Percentiles rank a stretch among this genome's conserved stretches.
Evolutionary conservation across 1,140 invertebrate species (phyloP).

Genomic region (Lerema accius): DNA sequence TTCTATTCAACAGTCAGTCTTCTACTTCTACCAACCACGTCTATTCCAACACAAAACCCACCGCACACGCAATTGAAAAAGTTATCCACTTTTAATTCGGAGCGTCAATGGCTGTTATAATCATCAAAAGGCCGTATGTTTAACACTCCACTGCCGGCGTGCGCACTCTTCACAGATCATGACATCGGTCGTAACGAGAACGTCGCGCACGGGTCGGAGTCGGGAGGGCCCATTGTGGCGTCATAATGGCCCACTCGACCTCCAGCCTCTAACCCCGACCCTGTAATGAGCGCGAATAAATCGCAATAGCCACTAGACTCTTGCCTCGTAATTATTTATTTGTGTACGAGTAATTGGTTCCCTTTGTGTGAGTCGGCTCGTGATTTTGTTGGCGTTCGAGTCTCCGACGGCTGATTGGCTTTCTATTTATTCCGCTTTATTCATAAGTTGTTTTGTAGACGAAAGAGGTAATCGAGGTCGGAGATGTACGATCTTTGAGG

Average conservation of each 20-base stretch:
- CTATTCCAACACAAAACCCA: no score
- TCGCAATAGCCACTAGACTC: slow-evolving; percentile 38
- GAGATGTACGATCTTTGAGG: no score
- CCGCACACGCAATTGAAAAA: no score
- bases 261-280: slow-evolving; percentile 42
- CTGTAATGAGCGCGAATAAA: slow-evolving; percentile 45
- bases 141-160: slow-evolving; percentile 3
- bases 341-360: slow-evolving; percentile 24
- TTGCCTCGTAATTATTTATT: slow-evolving; percentile 35
- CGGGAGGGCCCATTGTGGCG: slow-evolving; percentile 40
- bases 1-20: no score
- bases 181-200: slow-evolving; percentile 38
- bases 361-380: slow-evolving; percentile 8
- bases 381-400: slow-evolving; percentile 12
- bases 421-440: neutral
- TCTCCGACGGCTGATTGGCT: slow-evolving; percentile 2
- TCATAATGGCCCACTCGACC: slow-evolving; percentile 44
- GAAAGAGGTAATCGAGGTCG: no score
- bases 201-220: slow-evolving; percentile 36
- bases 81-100: no score
- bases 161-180: slow-evolving; percentile 16
- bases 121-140: neutral
- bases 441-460: no score
- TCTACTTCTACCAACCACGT: no score
- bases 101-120: neutral